phyloP scores from a whole-genome alignment of 2,888 invertebrate species.

The Lycophotia porphyrea region DNA sequence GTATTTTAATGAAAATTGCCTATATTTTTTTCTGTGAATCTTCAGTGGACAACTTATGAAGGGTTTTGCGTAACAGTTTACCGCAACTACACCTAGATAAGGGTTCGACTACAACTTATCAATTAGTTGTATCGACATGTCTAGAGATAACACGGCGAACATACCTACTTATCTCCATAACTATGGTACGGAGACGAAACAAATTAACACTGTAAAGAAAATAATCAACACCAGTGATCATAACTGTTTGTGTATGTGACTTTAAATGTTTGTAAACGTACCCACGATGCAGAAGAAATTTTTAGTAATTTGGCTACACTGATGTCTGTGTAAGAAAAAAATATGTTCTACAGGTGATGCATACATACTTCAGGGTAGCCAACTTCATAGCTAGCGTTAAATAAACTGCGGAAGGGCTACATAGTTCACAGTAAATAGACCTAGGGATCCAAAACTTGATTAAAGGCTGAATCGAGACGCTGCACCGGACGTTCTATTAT shows the following conservation, averaged over 20 bases:
- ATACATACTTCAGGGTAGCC: too few relatives aligned
- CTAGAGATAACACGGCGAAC: constrained; percentile 11
- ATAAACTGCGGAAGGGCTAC: background rate
- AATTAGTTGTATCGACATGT: constrained; percentile 26
- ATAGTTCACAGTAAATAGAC: background rate
- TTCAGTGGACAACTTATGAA: background rate
- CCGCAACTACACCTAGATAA: constrained; percentile 21
- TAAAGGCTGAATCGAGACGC: background rate
- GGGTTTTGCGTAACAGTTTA: background rate
- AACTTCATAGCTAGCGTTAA: background rate
- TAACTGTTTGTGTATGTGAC: background rate
- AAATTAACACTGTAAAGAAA: background rate
- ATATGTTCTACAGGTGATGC: too few relatives aligned
- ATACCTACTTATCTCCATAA: background rate
- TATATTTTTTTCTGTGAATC: background rate
- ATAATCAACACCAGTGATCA: background rate
- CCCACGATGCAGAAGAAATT: background rate
- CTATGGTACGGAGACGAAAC: background rate
- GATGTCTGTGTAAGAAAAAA: too few relatives aligned
- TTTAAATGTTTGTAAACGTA: background rate
- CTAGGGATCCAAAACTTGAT: background rate
- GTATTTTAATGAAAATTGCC: background rate
- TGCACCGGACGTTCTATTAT: background rate
- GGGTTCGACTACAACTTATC: constrained; percentile 7
- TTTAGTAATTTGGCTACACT: background rate